Evolutionary conservation across 2,113 vertebrate species (phyloP).

Genomic region (Rhinichthys klamathensis): DNA sequence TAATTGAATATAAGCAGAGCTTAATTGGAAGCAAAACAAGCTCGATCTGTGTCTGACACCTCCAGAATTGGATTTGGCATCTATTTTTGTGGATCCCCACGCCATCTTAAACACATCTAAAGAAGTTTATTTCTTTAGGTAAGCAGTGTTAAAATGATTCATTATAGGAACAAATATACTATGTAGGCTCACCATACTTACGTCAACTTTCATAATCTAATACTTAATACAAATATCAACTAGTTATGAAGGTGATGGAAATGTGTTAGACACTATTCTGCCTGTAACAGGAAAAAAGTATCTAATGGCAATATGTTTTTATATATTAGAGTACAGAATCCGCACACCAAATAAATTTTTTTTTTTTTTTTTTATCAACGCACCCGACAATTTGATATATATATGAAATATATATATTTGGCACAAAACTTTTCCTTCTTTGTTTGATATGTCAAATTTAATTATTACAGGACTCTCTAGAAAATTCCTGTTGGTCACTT

Average conservation of each 20-base stretch:
- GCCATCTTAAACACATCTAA: neutral
- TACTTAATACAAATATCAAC: neutral
- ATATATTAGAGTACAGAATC: neutral
- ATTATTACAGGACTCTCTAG: neutral
- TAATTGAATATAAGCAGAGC: neutral
- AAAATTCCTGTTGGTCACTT: neutral
- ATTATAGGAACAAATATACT: constrained; percentile 1
- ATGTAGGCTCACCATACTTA: neutral
- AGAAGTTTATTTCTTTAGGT: neutral
- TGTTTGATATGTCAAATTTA: neutral
- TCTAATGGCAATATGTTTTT: neutral
- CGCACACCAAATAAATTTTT: neutral
- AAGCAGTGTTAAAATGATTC: neutral
- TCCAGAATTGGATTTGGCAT: neutral
- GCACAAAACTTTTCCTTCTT: neutral
- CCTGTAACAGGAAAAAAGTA: neutral
- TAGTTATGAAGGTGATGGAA: neutral
- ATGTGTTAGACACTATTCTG: neutral
- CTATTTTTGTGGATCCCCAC: neutral
- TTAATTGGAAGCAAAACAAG: neutral
- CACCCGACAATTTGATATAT: neutral
- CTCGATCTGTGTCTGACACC: neutral
- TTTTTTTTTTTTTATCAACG: neutral
- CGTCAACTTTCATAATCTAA: neutral
- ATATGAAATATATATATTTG: no score